Evolutionary conservation across 2,797 vertebrate species (phyloP).

Genomic region (Cirrhinus mrigala): DNA sequence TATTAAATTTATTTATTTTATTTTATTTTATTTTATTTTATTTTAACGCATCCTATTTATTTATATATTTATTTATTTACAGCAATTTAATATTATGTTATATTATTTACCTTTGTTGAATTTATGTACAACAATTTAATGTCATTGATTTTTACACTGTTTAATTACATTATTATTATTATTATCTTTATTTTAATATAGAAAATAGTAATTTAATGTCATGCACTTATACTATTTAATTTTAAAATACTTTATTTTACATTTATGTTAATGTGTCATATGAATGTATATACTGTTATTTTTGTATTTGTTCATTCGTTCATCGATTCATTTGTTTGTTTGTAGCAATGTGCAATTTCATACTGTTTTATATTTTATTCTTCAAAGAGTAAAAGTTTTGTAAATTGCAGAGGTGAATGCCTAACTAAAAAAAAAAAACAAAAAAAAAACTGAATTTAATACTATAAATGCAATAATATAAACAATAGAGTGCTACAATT

Average conservation of each 20-base stretch:
- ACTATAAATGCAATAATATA: not conserved
- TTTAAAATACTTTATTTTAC: not conserved
- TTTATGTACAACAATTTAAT: too few relatives aligned
- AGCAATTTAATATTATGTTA: too few relatives aligned
- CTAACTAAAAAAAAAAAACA: not conserved
- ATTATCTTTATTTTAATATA: not conserved
- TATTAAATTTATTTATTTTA: not conserved
- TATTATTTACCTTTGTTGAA: too few relatives aligned
- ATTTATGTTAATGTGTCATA: not conserved
- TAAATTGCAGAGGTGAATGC: not conserved
- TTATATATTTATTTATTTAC: not conserved
- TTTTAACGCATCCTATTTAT: too few relatives aligned
- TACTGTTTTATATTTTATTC: not conserved
- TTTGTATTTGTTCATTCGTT: too few relatives aligned
- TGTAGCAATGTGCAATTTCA: too few relatives aligned
- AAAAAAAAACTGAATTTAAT: too few relatives aligned
- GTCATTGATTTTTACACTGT: not conserved
- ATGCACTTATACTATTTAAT: not conserved
- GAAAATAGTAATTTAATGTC: not conserved
- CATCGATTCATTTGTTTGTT: not conserved
- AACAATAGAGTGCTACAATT: not conserved
- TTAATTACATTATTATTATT: not conserved
- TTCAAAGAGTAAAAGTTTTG: too few relatives aligned
- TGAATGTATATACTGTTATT: not conserved
- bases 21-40: not conserved